Evolutionary conservation across 2,113 vertebrate species (phyloP).

Genomic region (Trematomus loennbergii): DNA sequence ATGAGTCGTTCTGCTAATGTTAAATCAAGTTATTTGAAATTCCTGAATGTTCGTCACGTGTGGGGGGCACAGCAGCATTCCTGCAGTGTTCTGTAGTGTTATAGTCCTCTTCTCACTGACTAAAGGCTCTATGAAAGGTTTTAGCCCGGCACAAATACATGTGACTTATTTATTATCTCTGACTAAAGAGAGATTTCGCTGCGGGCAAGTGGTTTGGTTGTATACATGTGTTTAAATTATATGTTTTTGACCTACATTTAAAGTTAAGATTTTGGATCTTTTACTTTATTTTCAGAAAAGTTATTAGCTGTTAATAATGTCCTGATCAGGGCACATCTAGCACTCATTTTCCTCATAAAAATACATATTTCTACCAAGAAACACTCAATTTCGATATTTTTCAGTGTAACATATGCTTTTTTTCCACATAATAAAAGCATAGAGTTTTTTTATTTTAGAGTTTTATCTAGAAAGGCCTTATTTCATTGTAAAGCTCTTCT

Average conservation of each 20-base stretch:
- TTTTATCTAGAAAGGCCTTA: background rate
- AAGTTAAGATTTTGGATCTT: background rate
- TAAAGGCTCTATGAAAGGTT: background rate
- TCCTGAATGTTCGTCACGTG: conserved; percentile 20
- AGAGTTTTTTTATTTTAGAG: background rate
- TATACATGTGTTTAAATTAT: background rate
- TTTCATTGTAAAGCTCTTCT: background rate
- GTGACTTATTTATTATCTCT: conserved; percentile 40
- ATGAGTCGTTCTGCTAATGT: background rate
- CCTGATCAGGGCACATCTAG: background rate
- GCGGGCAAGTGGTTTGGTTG: background rate
- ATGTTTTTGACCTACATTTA: background rate
- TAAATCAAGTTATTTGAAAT: conserved; percentile 2
- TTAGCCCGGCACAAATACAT: conserved; percentile 3
- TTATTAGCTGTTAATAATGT: background rate
- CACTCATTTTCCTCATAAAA: background rate
- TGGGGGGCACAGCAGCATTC: conserved; percentile 10
- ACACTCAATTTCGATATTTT: background rate
- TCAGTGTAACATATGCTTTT: background rate
- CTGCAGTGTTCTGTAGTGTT: background rate
- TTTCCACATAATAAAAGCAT: too few species aligned
- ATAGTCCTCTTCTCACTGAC: background rate
- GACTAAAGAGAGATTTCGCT: conserved; percentile 27
- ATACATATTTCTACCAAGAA: background rate
- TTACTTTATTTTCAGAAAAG: background rate